phyloP scores from a whole-genome alignment of 2,797 vertebrate genomes.

The Epinephelus malabaricus region DNA sequence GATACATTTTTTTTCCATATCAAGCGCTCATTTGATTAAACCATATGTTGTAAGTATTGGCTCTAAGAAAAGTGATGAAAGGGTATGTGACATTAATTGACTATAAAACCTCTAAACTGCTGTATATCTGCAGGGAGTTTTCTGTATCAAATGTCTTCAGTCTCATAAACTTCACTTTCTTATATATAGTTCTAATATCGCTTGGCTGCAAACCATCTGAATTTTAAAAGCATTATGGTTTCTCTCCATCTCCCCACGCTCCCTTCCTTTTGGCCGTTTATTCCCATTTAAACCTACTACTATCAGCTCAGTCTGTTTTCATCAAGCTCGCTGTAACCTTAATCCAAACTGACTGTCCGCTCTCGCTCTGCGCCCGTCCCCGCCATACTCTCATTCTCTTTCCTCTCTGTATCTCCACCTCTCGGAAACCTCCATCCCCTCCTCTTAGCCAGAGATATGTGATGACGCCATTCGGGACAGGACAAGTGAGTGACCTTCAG shows the following conservation, averaged over 20 bases:
- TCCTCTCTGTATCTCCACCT: slow-evolving; percentile 45
- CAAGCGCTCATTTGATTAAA: slow-evolving; percentile 26
- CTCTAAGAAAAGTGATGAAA: slow-evolving; percentile 15
- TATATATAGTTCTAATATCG: slow-evolving; percentile 37
- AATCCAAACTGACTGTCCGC: slow-evolving; percentile 59
- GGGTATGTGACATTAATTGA: slow-evolving; percentile 3
- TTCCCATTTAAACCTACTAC: slow-evolving; percentile 23
- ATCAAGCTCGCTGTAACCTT: slow-evolving; percentile 48
- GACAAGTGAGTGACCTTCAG: slow-evolving; percentile 51
- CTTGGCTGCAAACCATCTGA: slow-evolving; percentile 16
- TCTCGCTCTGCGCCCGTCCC: slow-evolving; percentile 28
- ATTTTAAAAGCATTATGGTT: slow-evolving; percentile 29
- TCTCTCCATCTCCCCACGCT: neutral
- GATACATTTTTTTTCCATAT: neutral
- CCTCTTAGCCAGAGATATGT: slow-evolving; percentile 30
- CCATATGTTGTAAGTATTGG: slow-evolving; percentile 8
- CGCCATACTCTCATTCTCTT: slow-evolving; percentile 23
- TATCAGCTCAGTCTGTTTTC: slow-evolving; percentile 40
- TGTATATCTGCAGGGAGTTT: neutral
- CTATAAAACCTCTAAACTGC: slow-evolving; percentile 15
- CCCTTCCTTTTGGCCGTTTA: slow-evolving; percentile 19
- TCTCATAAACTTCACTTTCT: slow-evolving; percentile 30
- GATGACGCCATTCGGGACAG: slow-evolving; percentile 15
- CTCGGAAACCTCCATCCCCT: slow-evolving; percentile 18
- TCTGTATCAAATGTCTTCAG: neutral